Evolutionary conservation across 1,140 invertebrate species (phyloP).

Genomic region (Neuroterus valhalla): DNA sequence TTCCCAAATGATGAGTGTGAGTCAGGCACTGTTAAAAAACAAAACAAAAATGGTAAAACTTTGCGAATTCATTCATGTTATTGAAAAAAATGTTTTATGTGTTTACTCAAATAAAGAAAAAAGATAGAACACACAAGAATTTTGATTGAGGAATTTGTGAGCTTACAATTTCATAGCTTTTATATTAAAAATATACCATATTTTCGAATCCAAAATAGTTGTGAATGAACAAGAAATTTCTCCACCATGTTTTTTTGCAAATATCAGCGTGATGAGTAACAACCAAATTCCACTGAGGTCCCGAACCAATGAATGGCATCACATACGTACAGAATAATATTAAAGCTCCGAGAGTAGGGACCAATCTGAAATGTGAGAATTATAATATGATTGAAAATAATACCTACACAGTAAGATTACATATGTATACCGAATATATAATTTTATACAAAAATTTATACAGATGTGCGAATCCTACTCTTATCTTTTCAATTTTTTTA

Average conservation of each 20-base stretch:
- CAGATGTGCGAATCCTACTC: slow-evolving; percentile 14
- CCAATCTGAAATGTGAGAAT: slow-evolving; percentile 70
- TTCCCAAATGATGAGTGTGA: slow-evolving; percentile 85
- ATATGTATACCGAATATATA: too few relatives aligned
- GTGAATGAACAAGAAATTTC: slow-evolving; percentile 80
- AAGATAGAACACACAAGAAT: too few relatives aligned
- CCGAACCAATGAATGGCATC: slow-evolving; percentile 78
- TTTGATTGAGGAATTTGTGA: too few relatives aligned
- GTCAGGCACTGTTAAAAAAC: slow-evolving; percentile 78
- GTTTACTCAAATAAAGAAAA: too few relatives aligned
- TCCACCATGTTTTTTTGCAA: slow-evolving; percentile 79
- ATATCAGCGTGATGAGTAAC: slow-evolving; percentile 79
- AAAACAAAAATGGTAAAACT: slow-evolving; percentile 49
- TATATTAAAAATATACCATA: slow-evolving; percentile 70
- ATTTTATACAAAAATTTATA: not conserved
- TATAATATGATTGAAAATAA: slow-evolving; percentile 33
- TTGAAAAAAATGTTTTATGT: not conserved
- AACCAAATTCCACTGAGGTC: slow-evolving; percentile 81
- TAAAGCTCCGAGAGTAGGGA: slow-evolving; percentile 78
- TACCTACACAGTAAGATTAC: too few relatives aligned
- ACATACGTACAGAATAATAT: slow-evolving; percentile 81
- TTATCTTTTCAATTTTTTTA: slow-evolving; percentile 51
- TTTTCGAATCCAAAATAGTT: slow-evolving; percentile 82
- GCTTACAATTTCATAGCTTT: too few relatives aligned
- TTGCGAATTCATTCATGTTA: slow-evolving; percentile 32